phyloP scores from a whole-genome alignment of 2,113 vertebrate genomes.

The Cochlearius cochlearius region DNA sequence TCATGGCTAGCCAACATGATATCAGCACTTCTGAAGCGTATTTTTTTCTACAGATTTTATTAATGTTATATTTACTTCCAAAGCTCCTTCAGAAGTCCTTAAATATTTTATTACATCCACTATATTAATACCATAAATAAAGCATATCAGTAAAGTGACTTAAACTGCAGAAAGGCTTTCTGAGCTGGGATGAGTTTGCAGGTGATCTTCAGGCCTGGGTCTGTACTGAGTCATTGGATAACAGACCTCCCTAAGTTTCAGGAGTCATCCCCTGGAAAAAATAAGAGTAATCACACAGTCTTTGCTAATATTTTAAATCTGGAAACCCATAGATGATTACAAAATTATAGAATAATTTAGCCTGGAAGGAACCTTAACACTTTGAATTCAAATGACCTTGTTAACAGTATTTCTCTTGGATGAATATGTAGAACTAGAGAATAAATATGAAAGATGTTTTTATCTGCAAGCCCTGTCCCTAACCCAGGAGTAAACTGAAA shows the following conservation, averaged over 20 bases:
- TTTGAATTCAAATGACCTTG: neutral
- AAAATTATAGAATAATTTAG: neutral
- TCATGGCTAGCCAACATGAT: neutral
- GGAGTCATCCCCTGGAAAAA: neutral
- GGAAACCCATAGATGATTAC: neutral
- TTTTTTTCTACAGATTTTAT: neutral
- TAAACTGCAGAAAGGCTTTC: neutral
- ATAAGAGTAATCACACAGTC: neutral
- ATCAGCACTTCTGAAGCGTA: accelerated
- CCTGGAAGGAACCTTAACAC: neutral
- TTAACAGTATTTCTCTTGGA: neutral
- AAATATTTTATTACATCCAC: neutral
- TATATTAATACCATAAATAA: neutral
- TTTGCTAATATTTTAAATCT: neutral
- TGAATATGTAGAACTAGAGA: neutral
- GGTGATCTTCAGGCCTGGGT: neutral
- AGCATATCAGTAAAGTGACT: neutral
- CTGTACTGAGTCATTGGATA: neutral
- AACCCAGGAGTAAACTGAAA: neutral
- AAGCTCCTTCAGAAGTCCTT: neutral
- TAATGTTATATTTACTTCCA: neutral
- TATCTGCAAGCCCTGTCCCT: neutral
- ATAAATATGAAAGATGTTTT: neutral
- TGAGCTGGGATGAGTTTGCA: neutral
- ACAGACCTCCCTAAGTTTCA: neutral